Conservation (phyloP, 1,140 invertebrate species). For the Zaprionus kolodkinae region DNA sequence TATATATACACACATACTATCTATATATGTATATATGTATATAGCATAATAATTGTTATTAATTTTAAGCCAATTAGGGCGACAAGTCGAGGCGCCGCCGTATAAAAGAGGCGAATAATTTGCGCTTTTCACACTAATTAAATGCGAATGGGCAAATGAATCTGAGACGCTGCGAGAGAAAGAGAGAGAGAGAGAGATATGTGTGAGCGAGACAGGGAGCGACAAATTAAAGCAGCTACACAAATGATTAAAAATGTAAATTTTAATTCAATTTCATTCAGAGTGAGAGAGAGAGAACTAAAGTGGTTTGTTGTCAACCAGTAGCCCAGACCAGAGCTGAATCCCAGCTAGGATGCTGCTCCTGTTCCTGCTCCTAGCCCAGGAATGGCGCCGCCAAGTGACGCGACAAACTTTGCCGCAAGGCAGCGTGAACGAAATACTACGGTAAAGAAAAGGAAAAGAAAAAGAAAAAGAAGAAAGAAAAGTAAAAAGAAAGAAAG, state of each 20-base stretch:
- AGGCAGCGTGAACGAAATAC: slow-evolving; percentile 61
- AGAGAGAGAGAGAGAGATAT: background rate
- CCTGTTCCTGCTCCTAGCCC: slow-evolving; percentile 16
- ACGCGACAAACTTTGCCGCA: slow-evolving; percentile 76
- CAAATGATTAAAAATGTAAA: slow-evolving; percentile 81
- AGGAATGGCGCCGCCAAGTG: slow-evolving; percentile 27
- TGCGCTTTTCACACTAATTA: slow-evolving; percentile 81
- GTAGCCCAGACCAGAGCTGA: slow-evolving; percentile 15
- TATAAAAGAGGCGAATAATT: slow-evolving; percentile 64
- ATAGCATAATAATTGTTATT: slow-evolving; percentile 62
- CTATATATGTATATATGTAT: slow-evolving; percentile 14
- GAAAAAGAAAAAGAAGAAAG: slow-evolving; percentile 13
- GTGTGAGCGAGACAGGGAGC: background rate
- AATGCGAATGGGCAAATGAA: slow-evolving; percentile 74
- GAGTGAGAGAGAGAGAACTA: slow-evolving; percentile 51
- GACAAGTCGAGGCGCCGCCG: slow-evolving; percentile 32
- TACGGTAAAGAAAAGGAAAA: slow-evolving; percentile 33
- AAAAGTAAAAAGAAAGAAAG: too few species aligned
- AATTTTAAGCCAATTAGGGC: slow-evolving; percentile 74
- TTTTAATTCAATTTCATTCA: slow-evolving; percentile 74
- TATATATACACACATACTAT: slow-evolving; percentile 24
- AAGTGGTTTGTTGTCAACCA: slow-evolving; percentile 77
- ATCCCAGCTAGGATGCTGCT: slow-evolving; percentile 10
- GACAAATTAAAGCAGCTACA: slow-evolving; percentile 67
- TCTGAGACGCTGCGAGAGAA: slow-evolving; percentile 29